phyloP scores from a whole-genome alignment of 2,888 invertebrate species.

The Eristalinus aeneus region DNA sequence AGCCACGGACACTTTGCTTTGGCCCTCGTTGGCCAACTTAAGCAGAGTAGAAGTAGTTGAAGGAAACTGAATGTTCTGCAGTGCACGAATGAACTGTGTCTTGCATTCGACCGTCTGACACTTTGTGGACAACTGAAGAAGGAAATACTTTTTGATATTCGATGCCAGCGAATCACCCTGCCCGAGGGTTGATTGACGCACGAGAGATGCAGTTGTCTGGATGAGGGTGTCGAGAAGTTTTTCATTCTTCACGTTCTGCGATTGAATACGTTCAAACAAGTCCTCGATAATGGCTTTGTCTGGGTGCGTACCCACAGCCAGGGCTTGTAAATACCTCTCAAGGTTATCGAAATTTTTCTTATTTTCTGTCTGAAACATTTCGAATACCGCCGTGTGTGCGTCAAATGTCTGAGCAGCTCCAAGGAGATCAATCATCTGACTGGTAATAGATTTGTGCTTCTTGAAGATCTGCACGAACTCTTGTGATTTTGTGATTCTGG shows the following conservation, averaged over 20 bases:
- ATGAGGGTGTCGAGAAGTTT: slow-evolving; percentile 86
- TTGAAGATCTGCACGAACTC: slow-evolving; percentile 82
- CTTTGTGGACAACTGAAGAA: slow-evolving; percentile 79
- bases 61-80: slow-evolving; percentile 86
- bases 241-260: slow-evolving; percentile 81
- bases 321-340: slow-evolving; percentile 88
- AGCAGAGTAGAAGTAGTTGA: slow-evolving; percentile 84
- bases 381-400: slow-evolving; percentile 86
- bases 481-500: slow-evolving; percentile 83
- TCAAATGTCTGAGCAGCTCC: slow-evolving; percentile 87
- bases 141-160: slow-evolving; percentile 76
- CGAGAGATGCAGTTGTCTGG: slow-evolving; percentile 85
- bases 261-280: slow-evolving; percentile 72
- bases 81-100: slow-evolving; percentile 84
- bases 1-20: slow-evolving; percentile 83
- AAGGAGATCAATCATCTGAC: slow-evolving; percentile 86
- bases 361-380: slow-evolving; percentile 82
- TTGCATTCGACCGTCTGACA: slow-evolving; percentile 84
- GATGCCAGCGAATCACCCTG: slow-evolving; percentile 72
- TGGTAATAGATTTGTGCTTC: slow-evolving; percentile 77
- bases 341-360: slow-evolving; percentile 82
- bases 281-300: slow-evolving; percentile 81
- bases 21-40: slow-evolving; percentile 81
- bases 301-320: slow-evolving; percentile 86
- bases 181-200: slow-evolving; percentile 80